phyloP scores from a whole-genome alignment of 2,888 invertebrate species.

The Drosophila lacicola region DNA sequence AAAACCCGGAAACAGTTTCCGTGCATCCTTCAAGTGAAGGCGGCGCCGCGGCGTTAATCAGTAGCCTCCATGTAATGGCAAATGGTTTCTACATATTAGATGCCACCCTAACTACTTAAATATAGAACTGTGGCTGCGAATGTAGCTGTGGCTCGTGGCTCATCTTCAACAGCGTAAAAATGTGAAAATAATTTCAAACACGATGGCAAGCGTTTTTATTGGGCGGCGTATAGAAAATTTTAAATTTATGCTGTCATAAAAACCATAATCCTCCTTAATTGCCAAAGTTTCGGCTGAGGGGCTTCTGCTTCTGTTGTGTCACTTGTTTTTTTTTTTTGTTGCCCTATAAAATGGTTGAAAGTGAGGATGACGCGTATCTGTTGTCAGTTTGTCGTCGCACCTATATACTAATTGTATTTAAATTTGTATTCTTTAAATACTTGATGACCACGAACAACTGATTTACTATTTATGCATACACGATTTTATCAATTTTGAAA shows the following conservation, averaged over 20 bases:
- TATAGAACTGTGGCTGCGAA: conserved; percentile 9
- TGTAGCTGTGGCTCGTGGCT: conserved; percentile 19
- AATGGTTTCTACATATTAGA: conserved; percentile 39
- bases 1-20: conserved; percentile 58
- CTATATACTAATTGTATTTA: background rate
- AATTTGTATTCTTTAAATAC: no score
- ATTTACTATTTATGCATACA: no score
- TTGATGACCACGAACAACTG: no score
- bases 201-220: conserved; percentile 61
- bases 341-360: background rate
- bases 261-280: conserved; percentile 80
- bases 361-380: background rate
- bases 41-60: conserved; percentile 65
- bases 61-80: conserved; percentile 48
- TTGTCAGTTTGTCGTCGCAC: background rate
- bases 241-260: conserved; percentile 79
- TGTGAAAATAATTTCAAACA: conserved; percentile 63
- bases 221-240: conserved; percentile 68
- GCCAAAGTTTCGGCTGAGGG: conserved; percentile 70
- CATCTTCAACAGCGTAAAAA: conserved; percentile 29
- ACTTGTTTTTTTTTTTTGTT: conserved; percentile 19
- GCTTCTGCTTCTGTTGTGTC: conserved; percentile 31
- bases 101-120: conserved; percentile 6
- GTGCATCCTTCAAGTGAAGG: conserved; percentile 67
- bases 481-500: no score